Base-by-base conservation (phyloP, 1,140 invertebrate species). In the Drosophila parvula region DNA sequence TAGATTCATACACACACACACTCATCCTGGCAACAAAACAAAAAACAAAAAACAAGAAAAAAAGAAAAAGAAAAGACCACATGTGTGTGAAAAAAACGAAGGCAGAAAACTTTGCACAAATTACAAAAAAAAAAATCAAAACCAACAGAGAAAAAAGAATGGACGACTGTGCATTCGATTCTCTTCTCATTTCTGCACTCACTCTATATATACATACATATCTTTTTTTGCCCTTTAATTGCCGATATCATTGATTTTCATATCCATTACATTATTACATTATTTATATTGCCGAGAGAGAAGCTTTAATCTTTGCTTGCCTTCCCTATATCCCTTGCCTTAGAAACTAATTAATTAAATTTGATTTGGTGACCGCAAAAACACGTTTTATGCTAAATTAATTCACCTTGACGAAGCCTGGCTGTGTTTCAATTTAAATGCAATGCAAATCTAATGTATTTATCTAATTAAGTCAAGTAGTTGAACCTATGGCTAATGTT, bases 141-240 rank as follows among this genome's bases (percentile, higher is more conserved):
- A 47, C 5, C 22, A 71, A 64, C 40, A 70, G n/a, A 53, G 27
- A 70, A 63, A 64, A 44, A 60, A 58, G 44, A 61, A 69, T 65
- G 71, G 61, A 51, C 60, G 55, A 60, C 73, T 79, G 40, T 60
- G 74, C 63, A 69, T 50, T 76, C 58, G 79, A 77, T 81, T 81
- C 62, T 62, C 51, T 44, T 62, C 55, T 59, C 32, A 61, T 80
- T 77, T 44, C 65, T 34, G 60, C 50, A 59, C 55, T 67, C 62
- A 60, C 41, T 50, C 51, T 61, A 30, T 32, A 27, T 58, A 34
- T 43, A 32, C 44, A 16, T 10, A 22, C 3, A 22, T 43, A 16
- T 5, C 0, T 51, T 30, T 40, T 18, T 36, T 51, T 51, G 8
- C 51, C 32, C 48, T 63, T 62, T 59, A 27, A 22, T 47, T 11